Evolutionary conservation across 2,797 vertebrate species (phyloP), one percentile per base, ranked within the genome.

Genomic region (Calcarius lapponicus): DNA sequence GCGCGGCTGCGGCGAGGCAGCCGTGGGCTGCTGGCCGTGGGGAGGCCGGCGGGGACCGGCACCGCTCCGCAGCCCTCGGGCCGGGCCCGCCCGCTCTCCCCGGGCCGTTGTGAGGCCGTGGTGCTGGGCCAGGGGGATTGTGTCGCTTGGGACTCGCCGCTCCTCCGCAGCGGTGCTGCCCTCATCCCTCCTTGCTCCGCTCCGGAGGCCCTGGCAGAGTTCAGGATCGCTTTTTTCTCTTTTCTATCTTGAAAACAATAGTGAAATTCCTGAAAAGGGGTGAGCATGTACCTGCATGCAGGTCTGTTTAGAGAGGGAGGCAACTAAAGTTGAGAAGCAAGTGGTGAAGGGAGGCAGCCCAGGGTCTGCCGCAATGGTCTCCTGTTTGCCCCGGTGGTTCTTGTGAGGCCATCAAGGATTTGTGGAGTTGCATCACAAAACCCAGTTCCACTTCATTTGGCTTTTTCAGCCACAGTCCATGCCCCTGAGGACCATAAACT

Each of bases 191-290:
- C 34, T 43, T 34, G 11, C 40, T 73, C n/a, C 79, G 64, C 62
- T 93, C 78, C 11, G 48, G 86, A 91, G 73, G 80, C 29, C 43
- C 67, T 94, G 95, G 51, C 53, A 76, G 72, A 76, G 62, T n/a
- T 67, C 53, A 25, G 28, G 6, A 57, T 81, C 1, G 7, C 22
- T 73, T 65, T 71, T 60, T 80, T 57, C 25, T 56, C 28, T 92
- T 82, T 96, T 91, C 56, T 4, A 6, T 82, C 53, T 64, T 5
- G 13, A 90, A 96, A 92, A 91, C 90, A 93, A 88, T 90, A 73
- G 78, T 90, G 82, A 88, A 86, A 96, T 92, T 94, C 78, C 83
- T 94, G 88, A 95, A 94, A 93, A 93, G 28, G 78, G 34, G 19
- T 67, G 56, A 95, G 53, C 74, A 0, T 93, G 92, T 95, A 67